These are phyloP conservation scores for Syngnathus floridae DNA, from an alignment of 2,113 vertebrate species.

Conservation along the genomic window DNA sequence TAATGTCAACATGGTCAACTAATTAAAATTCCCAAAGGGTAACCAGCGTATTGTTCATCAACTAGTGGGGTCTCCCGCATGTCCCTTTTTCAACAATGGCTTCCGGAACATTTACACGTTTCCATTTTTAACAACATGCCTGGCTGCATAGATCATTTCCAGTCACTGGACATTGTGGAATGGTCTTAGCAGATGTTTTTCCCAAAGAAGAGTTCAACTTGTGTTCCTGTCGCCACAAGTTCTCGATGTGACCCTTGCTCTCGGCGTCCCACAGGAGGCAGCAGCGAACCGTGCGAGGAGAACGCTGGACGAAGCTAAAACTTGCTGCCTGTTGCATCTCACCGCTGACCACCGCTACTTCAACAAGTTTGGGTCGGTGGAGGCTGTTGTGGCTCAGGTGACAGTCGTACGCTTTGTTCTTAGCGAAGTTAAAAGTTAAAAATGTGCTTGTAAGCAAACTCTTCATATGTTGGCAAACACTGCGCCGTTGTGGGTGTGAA, in stretches of 20 bases:
- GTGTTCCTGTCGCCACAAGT: conserved; percentile 12
- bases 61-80: conserved; percentile 13
- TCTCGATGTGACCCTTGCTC: neutral
- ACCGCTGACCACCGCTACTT: conserved; percentile 72
- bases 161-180: conserved; percentile 21
- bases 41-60: conserved; percentile 13
- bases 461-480: no score
- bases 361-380: conserved; percentile 66
- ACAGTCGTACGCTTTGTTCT: neutral
- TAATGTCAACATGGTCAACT: neutral
- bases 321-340: conserved; percentile 73
- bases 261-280: conserved; percentile 46
- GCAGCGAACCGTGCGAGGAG: conserved; percentile 48
- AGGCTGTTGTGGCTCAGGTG: conserved; percentile 75
- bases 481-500: no score
- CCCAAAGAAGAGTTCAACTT: conserved; percentile 8
- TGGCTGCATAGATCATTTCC: conserved; percentile 42
- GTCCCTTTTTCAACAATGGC: conserved; percentile 32
- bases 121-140: conserved; percentile 50
- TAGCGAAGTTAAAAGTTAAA: no score
- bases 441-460: no score
- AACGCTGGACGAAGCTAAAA: conserved; percentile 67
- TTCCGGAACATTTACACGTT: conserved; percentile 11
- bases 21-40: conserved; percentile 20
- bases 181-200: conserved; percentile 56